Base-by-base conservation (phyloP, 2,113 vertebrate species). In the Aix galericulata region DNA sequence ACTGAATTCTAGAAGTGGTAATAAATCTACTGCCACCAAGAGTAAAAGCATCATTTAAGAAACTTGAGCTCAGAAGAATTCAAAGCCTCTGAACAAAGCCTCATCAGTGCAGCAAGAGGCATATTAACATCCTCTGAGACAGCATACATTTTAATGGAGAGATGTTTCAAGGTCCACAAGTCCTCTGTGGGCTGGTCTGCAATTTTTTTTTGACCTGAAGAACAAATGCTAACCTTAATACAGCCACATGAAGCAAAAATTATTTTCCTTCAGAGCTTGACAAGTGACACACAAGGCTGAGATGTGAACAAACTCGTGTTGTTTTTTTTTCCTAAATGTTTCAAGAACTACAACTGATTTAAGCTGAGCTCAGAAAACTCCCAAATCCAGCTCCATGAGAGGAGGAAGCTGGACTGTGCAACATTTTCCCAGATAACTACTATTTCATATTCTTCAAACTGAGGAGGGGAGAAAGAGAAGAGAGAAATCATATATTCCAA, bases 11-110 rank as follows among this genome's bases (percentile, higher is more conserved):
- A 72, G 46, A 86, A 82, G 60, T 42, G 66, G 88, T 55, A 91
- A 75, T 74, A 91, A 58, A 94, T 78, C 56, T 59, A 91, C 64
- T 84, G 74, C 69, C 69, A 93, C 23, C 55, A 89, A 74, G 69
- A 91, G 74, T 71, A 84, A 89, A 94, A 87, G 53, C 82, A 89
- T 36, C 60, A 78, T 78, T 93, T 78, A 78, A 46, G 73, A 89
- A 80, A 75, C 44, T 17, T 44, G 64, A 87, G 56, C 64, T 89
- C 74, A 71, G 46, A 94, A 87, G 74, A 89, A 74, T 78, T 69
- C 52, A 87, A 55, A 89, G 56, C 17, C 42, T 93, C n/a, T 62
- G 82, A 94, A 80, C n/a, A 40, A 87, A 84, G 69, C 20, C 52
- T 74, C 74, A 81, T 56, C 36, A 66, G 13, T 67, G 60, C 52